A percentile compares a stretch with the other conserved stretches of the same genome.
These are phyloP conservation scores for Falco columbarius DNA, from an alignment of 2,797 vertebrate species.

Conservation along the genomic window DNA sequence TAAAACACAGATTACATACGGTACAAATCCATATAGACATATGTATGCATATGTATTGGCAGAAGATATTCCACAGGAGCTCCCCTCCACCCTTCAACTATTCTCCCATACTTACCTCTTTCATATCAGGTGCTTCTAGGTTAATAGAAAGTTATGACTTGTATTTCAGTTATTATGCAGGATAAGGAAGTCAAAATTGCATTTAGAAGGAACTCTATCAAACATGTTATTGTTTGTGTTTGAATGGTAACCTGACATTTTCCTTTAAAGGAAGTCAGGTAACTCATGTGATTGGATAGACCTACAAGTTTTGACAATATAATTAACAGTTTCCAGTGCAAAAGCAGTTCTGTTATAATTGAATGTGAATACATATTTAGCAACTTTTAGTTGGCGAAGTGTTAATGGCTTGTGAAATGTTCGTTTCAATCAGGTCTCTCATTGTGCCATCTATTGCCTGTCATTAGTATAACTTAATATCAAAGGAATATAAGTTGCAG, in stretches of 20 bases:
- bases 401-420: not conserved
- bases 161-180: not conserved
- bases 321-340: not conserved
- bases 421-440: not conserved
- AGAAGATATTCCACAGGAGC: not conserved
- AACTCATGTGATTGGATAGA: not conserved
- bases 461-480: not conserved
- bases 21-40: not conserved
- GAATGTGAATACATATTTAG: not conserved
- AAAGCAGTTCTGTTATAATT: not conserved
- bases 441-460: not conserved
- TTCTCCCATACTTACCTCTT: not conserved
- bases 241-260: not conserved
- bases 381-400: not conserved
- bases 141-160: not conserved
- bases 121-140: not conserved
- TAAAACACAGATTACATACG: rapidly evolving
- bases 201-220: not conserved
- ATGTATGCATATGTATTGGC: not conserved
- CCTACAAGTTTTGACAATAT: not conserved
- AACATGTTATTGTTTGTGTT: not conserved
- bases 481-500: not conserved
- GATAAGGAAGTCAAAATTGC: not conserved
- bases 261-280: not conserved
- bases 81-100: not conserved